Evolutionary conservation across 2,888 invertebrate species (phyloP), one percentile per base, ranked within the genome.

Genomic region (Brachyptera risi): DNA sequence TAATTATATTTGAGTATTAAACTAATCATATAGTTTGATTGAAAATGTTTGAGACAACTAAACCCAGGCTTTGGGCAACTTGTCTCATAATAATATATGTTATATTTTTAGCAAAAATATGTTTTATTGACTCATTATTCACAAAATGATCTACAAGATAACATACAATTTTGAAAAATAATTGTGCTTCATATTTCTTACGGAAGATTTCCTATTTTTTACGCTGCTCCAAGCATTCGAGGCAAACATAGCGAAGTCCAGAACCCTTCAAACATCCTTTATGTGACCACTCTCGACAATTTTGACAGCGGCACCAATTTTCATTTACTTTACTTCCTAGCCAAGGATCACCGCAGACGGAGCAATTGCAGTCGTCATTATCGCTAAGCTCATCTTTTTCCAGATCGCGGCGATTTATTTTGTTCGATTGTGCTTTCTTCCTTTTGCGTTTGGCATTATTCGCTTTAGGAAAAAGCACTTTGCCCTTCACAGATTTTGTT

Each of bases 281-380:
- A 24, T 47, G 47, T 21, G 47, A 47, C 47, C 47, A 47, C 23
- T 47, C 23, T n/a, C 23, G 21, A 21, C 47, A 47, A 21, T n/a
- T 47, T 3, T 24, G 7, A 24, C 47, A 47, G 23, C 47, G 23
- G 23, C 21, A n/a, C 47, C 47, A 47, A 47, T 24, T 21, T 13
- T 21, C 47, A 24, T 47, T 47, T 47, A 24, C 47, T 47, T 24
- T 47, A 3, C 47, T 47, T 21, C 47, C 47, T n/a, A 47, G 47
- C 47, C 47, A 47, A 21, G 47, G 47, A 21, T 47, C 47, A 23
- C 47, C 47, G 24, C 47, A 24, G n/a, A 47, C 47, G 23, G 23
- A 21, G 23, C 47, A 47, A 19, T 44, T 21, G 17, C 44, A 44
- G 17, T 44, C 44, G 17, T 44, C 44, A 19, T 44, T 21, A 19